Evolutionary conservation across 2,113 vertebrate species (phyloP).

Genomic region (Pelmatolapia mariae): DNA sequence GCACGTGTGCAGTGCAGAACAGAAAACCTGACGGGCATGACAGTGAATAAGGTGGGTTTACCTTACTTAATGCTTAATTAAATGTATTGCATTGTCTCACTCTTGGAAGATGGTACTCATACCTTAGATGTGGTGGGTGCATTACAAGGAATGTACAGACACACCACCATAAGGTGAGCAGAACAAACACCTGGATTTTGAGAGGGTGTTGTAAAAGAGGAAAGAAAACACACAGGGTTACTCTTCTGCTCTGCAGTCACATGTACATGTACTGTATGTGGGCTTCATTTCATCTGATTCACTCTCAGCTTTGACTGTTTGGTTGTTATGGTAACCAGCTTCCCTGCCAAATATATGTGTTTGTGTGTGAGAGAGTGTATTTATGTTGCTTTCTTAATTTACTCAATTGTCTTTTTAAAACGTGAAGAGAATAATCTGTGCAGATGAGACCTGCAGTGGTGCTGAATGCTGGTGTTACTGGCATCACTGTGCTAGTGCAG

Average conservation of each 20-base stretch:
- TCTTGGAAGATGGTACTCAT: background rate
- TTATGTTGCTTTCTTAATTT: background rate
- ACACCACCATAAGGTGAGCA: background rate
- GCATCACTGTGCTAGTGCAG: background rate
- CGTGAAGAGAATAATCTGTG: background rate
- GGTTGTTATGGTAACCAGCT: slow-evolving; percentile 48
- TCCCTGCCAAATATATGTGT: background rate
- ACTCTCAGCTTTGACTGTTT: slow-evolving; percentile 21
- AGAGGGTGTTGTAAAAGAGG: background rate
- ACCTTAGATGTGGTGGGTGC: background rate
- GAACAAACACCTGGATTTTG: background rate
- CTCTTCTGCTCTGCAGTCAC: background rate
- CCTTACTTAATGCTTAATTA: background rate
- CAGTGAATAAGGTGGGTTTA: background rate
- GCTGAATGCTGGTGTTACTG: background rate
- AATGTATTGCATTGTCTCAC: background rate
- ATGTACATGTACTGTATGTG: background rate
- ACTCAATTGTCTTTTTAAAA: background rate
- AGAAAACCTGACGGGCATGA: background rate
- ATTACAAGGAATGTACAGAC: background rate
- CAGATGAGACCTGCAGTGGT: background rate
- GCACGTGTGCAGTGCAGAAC: background rate
- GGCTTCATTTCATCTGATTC: slow-evolving; percentile 25
- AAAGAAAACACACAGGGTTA: background rate
- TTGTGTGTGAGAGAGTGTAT: background rate